Percentiles rank a stretch among this genome's conserved stretches.
These are phyloP conservation scores for Pituophis catenifer DNA, from an alignment of 2,113 vertebrate genomes.

Conservation along the genomic window DNA sequence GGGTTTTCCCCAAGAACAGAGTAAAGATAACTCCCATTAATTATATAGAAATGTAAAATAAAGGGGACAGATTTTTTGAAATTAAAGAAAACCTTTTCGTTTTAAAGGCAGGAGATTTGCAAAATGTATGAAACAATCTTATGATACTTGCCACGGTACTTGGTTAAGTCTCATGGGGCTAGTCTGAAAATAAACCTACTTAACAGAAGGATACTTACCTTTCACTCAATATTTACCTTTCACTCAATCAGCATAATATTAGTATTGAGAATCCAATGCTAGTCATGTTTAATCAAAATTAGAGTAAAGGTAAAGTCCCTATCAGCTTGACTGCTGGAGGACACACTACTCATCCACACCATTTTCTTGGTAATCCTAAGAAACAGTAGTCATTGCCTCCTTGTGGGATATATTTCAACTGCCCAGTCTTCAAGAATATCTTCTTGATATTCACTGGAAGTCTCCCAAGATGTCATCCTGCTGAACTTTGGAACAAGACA, in stretches of 20 bases:
- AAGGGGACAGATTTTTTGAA: not conserved
- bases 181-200: not conserved
- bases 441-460: not conserved
- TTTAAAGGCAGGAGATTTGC: not conserved
- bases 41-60: not conserved
- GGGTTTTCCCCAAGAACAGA: slow-evolving; percentile 22
- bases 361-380: not conserved
- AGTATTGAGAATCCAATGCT: not conserved
- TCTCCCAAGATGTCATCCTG: not conserved
- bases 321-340: not conserved
- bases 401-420: not conserved
- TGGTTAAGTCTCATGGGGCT: not conserved
- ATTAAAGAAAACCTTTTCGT: not conserved
- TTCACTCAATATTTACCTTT: not conserved
- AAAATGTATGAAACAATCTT: not conserved
- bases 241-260: not conserved
- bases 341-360: not conserved
- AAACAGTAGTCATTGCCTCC: not conserved
- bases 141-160: not conserved
- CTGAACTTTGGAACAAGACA: not conserved
- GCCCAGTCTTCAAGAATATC: not conserved
- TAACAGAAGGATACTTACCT: not conserved
- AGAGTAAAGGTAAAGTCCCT: no score
- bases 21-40: slow-evolving; percentile 8
- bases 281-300: not conserved